phyloP scores from a whole-genome alignment of 2,888 invertebrate species.

The Agrotis puta region DNA sequence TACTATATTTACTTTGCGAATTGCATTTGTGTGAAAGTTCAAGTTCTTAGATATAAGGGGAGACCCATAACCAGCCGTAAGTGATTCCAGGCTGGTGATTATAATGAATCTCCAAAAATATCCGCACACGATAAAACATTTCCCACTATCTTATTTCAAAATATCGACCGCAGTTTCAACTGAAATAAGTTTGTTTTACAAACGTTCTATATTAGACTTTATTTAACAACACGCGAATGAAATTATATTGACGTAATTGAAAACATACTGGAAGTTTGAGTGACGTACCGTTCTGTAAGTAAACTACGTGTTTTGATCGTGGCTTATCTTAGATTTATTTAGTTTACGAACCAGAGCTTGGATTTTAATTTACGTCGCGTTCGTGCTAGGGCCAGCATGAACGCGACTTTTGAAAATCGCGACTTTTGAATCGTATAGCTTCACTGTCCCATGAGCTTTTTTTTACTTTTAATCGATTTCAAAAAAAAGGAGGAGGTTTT shows the following conservation, averaged over 20 bases:
- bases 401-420: no score
- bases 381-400: no score
- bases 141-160: constrained; percentile 10
- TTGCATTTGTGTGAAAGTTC: no score
- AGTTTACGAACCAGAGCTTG: constrained; percentile 18
- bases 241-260: constrained; percentile 40
- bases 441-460: no score
- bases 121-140: not conserved
- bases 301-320: constrained; percentile 36
- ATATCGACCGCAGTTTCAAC: constrained; percentile 19
- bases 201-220: not conserved
- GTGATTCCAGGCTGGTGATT: no score
- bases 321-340: constrained; percentile 32
- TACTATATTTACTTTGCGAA: no score
- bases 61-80: no score
- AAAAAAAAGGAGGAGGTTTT: no score
- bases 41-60: no score
- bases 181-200: constrained; percentile 31
- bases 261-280: constrained; percentile 35
- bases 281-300: constrained; percentile 39
- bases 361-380: no score
- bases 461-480: no score
- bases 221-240: constrained; percentile 21
- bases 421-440: no score
- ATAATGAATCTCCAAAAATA: not conserved